Evolutionary conservation across 2,113 vertebrate genomes (phyloP).

Genomic region (Antechinus flavipes): DNA sequence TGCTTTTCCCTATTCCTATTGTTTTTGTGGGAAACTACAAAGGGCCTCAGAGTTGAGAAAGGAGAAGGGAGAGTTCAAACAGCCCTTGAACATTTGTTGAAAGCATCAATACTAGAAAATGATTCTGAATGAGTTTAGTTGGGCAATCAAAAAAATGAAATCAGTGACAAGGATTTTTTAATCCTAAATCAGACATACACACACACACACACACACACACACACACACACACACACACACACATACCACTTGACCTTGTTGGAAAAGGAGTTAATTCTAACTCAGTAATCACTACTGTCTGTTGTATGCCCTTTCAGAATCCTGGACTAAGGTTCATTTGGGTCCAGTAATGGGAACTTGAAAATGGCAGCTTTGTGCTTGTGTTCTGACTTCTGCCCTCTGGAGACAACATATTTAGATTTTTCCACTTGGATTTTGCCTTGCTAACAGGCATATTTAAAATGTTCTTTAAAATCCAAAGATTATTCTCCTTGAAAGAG

Average conservation of each 20-base stretch:
- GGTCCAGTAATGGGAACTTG: neutral
- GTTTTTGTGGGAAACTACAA: neutral
- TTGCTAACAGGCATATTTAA: neutral
- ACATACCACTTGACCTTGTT: neutral
- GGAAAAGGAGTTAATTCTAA: neutral
- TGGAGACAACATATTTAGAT: neutral
- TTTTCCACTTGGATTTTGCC: neutral
- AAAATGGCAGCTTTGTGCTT: neutral
- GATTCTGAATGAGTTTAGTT: neutral
- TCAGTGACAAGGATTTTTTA: neutral
- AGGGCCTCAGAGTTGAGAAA: neutral
- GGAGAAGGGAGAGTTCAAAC: neutral
- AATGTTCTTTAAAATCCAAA: too few species aligned
- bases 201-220: too few species aligned
- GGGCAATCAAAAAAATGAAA: neutral
- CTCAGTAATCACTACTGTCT: neutral
- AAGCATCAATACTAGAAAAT: neutral
- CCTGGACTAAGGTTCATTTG: neutral
- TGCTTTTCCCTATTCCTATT: neutral
- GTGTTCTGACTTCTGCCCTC: neutral
- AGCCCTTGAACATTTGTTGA: neutral
- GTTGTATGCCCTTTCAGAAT: neutral
- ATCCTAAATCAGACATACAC: neutral
- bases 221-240: too few species aligned
- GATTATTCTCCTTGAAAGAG: too few species aligned